phyloP scores from a whole-genome alignment of 1,140 invertebrate genomes.

The Pogonus chalceus region DNA sequence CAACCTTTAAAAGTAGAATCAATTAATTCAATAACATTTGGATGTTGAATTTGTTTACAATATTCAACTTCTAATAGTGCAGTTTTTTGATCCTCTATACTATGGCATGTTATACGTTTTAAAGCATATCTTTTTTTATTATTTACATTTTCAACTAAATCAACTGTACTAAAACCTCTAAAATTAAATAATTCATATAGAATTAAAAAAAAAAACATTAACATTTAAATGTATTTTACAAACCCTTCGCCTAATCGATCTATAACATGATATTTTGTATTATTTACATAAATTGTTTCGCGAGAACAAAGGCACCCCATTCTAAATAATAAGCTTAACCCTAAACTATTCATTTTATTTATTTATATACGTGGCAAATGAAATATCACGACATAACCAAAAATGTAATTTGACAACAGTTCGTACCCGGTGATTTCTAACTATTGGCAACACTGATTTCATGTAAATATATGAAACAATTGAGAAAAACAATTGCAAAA shows the following conservation, averaged over 20 bases:
- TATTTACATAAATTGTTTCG: conserved; percentile 62
- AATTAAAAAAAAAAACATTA: conserved; percentile 14
- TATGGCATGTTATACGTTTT: conserved; percentile 74
- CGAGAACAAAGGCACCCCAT: conserved; percentile 72
- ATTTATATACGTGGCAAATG: background rate
- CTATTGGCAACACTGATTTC: too few relatives aligned
- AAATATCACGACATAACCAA: background rate
- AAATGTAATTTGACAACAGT: too few relatives aligned
- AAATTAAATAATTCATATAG: conserved; percentile 29
- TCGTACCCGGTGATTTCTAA: too few relatives aligned
- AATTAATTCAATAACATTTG: conserved; percentile 66
- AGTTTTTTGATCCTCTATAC: conserved; percentile 63
- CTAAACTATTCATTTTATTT: conserved; percentile 54
- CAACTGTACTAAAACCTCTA: conserved; percentile 77
- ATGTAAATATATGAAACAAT: too few relatives aligned
- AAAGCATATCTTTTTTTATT: conserved; percentile 65
- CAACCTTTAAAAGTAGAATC: conserved; percentile 53
- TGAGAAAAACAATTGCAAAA: too few relatives aligned
- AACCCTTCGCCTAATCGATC: conserved; percentile 72
- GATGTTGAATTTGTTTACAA: conserved; percentile 58
- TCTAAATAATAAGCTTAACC: conserved; percentile 56
- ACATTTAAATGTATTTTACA: conserved; percentile 11
- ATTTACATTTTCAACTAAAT: conserved; percentile 63
- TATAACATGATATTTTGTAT: conserved; percentile 54
- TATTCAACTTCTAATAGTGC: conserved; percentile 68